Evolutionary conservation across 2,888 invertebrate genomes (phyloP).

Genomic region (Torymus aiolomorphi): DNA sequence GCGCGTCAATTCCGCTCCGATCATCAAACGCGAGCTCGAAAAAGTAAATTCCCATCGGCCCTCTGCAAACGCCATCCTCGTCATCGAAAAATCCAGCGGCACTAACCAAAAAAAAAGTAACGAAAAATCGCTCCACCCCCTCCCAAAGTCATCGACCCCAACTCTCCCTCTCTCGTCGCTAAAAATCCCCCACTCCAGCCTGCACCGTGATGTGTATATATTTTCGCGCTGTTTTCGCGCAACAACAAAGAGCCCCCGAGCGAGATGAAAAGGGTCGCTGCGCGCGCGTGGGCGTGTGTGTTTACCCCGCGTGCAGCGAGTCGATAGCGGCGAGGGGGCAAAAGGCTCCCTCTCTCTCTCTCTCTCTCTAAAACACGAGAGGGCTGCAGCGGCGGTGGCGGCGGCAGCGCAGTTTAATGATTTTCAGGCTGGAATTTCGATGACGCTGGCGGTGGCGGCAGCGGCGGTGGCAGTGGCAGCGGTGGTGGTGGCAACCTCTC

Average conservation of each 20-base stretch:
- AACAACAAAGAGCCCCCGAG: conserved; percentile 28
- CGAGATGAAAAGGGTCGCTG: conserved; percentile 49
- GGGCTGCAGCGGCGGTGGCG: not conserved
- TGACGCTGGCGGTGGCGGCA: conserved; percentile 67
- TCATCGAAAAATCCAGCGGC: not conserved
- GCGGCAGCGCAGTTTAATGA: conserved; percentile 72
- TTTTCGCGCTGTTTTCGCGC: conserved; percentile 34
- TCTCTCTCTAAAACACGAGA: conserved; percentile 28
- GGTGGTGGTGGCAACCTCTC: conserved; percentile 23
- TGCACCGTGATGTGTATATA: not conserved
- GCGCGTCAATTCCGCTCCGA: too few species aligned
- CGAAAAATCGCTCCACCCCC: not conserved
- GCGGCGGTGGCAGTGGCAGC: conserved; percentile 41
- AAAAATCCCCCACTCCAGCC: conserved; percentile 14
- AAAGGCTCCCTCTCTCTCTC: conserved; percentile 27
- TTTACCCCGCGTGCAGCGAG: conserved; percentile 21
- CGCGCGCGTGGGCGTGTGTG: conserved; percentile 47
- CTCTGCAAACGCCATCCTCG: too few species aligned
- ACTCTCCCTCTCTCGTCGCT: not conserved
- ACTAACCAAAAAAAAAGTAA: not conserved
- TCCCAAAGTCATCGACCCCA: conserved; percentile 45
- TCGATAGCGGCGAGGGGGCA: conserved; percentile 45
- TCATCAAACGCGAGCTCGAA: too few species aligned
- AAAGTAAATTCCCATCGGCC: too few species aligned
- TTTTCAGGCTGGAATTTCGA: conserved; percentile 74